Evolutionary conservation across 1,140 invertebrate species (phyloP), one percentile per base, ranked within the genome.

Genomic region (Rhysida immarginata): DNA sequence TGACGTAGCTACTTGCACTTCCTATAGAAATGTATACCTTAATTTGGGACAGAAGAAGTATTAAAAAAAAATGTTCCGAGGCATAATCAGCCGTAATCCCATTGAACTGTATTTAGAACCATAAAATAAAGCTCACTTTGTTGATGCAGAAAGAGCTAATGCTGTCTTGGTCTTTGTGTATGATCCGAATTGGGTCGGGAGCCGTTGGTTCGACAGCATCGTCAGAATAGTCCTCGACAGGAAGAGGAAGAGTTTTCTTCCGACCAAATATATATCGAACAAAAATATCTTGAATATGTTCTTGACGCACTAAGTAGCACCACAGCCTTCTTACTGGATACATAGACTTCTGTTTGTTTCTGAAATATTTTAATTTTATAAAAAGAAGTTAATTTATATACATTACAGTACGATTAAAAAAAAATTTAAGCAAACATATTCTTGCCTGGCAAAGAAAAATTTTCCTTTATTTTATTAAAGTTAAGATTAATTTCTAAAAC

Each of bases 161-260:
- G 55, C 90, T 91, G 71, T 99, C 96, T 75, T 96, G 93, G 68
- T 99, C 96, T 74, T 97, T 97, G 69, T 99, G 96, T 58, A 98
- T 94, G 59, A 99, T 92, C 56, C 93, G 79, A 55, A 96, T 88
- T 53, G 63, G 85, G 63, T 87, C 86, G 46, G 81, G 77, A 58
- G 81, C 29, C 53, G 68, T 60, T 65, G 70, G 16, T 48, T 71
- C 73, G 18, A 55, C 55, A 18, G 62, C 62, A 41, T 63, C 64
- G 16, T 63, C 64, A 13, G 56, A 59, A 41, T 53, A 46, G 25
- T 61, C 65, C 18, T n/a, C 0, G 25, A 23, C 24, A 21, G 16
- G n/a, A 16, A 26, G 56, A 46, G 52, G 58, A 18, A 51, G 58
- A 57, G 14, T 20, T 27, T 49, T 52, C 55, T 58, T 61, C 35